These are phyloP conservation scores for Lethrus apterus DNA, from an alignment of 1,140 invertebrate genomes.

Conservation along the genomic window DNA sequence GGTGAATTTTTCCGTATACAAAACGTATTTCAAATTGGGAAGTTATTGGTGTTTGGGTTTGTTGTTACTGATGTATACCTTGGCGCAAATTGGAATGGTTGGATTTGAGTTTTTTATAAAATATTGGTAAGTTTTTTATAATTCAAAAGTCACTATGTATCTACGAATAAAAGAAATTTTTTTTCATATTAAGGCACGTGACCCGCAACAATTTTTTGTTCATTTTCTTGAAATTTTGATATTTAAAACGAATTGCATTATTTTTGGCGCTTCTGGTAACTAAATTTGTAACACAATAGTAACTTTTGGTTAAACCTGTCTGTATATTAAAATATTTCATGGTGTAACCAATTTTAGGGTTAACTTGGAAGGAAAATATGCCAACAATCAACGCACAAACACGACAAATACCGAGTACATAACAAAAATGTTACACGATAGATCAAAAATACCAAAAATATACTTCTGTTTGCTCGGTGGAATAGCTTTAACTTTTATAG, in stretches of 20 bases:
- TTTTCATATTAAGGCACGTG: no score
- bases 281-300: no score
- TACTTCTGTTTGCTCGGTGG: background rate
- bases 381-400: background rate
- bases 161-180: no score
- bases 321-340: background rate
- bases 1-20: conserved; percentile 6
- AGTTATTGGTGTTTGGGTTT: conserved; percentile 1
- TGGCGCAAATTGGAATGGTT: conserved; percentile 2
- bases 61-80: background rate
- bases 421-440: background rate
- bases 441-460: background rate
- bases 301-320: no score
- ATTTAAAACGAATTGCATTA: no score
- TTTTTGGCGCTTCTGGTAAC: no score
- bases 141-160: no score
- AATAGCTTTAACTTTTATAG: conserved; percentile 6
- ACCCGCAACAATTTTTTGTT: no score
- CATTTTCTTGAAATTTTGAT: no score
- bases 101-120: conserved; percentile 8
- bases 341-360: background rate
- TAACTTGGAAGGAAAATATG: conserved; percentile 3
- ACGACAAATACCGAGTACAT: conserved; percentile 5
- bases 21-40: conserved; percentile 10
- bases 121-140: background rate